phyloP scores from a whole-genome alignment of 2,113 vertebrate species.

The Trematocara marginatum region DNA sequence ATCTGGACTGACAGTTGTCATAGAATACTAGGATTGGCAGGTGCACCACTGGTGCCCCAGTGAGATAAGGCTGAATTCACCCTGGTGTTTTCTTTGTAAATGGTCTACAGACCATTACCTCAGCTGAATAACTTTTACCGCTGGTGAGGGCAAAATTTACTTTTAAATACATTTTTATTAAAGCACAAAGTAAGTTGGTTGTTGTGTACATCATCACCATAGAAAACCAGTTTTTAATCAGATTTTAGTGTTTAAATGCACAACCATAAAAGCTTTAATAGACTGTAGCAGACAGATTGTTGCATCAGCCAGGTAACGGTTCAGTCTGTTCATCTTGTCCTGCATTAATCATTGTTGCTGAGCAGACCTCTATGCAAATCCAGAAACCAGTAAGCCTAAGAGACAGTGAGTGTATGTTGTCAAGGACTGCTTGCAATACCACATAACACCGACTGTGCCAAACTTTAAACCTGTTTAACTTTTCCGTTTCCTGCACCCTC shows the following conservation, averaged over 20 bases:
- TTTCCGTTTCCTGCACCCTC: background rate
- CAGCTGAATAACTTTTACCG: background rate
- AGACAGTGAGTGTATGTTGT: background rate
- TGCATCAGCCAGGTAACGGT: background rate
- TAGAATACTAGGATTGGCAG: background rate
- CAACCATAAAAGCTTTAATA: background rate
- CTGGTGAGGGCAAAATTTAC: background rate
- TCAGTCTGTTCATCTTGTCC: background rate
- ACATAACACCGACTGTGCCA: background rate
- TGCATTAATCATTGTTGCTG: background rate
- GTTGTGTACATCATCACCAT: background rate
- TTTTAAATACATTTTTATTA: background rate
- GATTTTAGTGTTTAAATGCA: background rate
- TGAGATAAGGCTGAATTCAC: background rate
- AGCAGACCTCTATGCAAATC: background rate
- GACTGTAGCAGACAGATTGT: background rate
- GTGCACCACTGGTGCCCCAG: background rate
- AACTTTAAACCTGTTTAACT: background rate
- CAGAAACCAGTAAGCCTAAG: background rate
- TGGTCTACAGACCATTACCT: background rate
- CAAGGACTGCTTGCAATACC: background rate
- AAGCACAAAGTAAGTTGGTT: background rate
- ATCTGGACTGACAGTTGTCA: background rate
- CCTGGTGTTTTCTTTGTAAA: background rate
- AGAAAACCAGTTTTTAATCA: background rate